These are phyloP conservation scores for Phalera bucephala DNA, from an alignment of 2,888 invertebrate species.

Conservation along the genomic window DNA sequence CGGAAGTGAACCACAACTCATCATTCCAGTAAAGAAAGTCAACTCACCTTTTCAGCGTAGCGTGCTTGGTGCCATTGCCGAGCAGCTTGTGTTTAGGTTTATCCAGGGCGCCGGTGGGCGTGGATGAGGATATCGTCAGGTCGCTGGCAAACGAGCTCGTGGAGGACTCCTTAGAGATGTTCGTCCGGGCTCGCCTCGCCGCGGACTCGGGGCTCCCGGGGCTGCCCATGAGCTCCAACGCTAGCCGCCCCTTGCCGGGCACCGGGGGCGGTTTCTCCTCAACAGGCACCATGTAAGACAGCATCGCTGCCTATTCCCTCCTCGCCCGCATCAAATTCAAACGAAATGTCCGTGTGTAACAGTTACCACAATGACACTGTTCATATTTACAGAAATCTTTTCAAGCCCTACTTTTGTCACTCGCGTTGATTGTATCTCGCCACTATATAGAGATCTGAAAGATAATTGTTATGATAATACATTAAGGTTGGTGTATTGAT, in stretches of 20 bases:
- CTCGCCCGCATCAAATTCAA: constrained; percentile 21
- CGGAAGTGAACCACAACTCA: no score
- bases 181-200: constrained; percentile 53
- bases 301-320: constrained; percentile 75
- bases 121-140: constrained; percentile 85
- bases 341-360: constrained; percentile 6
- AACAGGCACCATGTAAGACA: constrained; percentile 91
- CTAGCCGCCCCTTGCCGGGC: constrained; percentile 78
- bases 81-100: constrained; percentile 87
- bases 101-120: constrained; percentile 84
- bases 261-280: constrained; percentile 89
- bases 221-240: constrained; percentile 69
- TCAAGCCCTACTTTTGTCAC: constrained; percentile 11
- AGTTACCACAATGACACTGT: constrained; percentile 21
- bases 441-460: constrained; percentile 56
- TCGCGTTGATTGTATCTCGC: constrained; percentile 22
- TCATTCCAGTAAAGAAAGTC: no score
- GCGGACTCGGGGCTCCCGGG: constrained; percentile 66
- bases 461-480: constrained; percentile 24
- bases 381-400: constrained; percentile 18
- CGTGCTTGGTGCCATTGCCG: constrained; percentile 88
- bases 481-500: neutral
- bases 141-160: constrained; percentile 87
- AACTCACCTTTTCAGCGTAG: constrained; percentile 87
- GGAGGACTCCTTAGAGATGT: constrained; percentile 86